Conservation (phyloP, 2,113 vertebrate genomes). For the Calidris pygmaea region DNA sequence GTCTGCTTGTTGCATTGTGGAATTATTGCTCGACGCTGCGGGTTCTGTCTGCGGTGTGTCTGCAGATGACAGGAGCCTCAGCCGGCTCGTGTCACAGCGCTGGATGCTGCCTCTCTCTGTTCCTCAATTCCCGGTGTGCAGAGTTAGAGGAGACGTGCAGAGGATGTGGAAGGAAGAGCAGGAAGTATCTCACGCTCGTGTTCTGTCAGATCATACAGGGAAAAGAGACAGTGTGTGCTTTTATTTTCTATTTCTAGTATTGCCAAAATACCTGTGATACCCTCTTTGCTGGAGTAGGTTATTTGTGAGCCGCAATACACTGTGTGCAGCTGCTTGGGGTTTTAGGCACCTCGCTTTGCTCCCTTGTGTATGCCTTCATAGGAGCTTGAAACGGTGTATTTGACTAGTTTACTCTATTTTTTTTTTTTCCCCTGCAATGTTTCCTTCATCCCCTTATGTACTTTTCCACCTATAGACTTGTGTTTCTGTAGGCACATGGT, state of each 20-base stretch:
- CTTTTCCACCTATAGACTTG: neutral
- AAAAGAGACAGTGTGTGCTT: neutral
- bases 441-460: neutral
- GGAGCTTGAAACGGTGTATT: neutral
- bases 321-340: neutral
- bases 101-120: neutral
- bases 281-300: neutral
- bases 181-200: neutral
- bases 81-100: neutral
- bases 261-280: neutral
- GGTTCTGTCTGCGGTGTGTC: neutral
- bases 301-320: neutral
- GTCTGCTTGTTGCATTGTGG: fast-evolving
- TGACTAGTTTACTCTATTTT: neutral
- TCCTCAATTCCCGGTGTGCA: neutral
- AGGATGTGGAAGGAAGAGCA: neutral
- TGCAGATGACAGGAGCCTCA: fast-evolving
- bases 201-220: neutral
- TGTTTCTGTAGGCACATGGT: neutral
- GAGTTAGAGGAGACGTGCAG: neutral
- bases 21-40: neutral
- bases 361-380: neutral
- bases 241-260: neutral
- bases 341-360: neutral
- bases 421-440: neutral